phyloP scores from a whole-genome alignment of 2,888 invertebrate genomes.

The Drosophila limbata region DNA sequence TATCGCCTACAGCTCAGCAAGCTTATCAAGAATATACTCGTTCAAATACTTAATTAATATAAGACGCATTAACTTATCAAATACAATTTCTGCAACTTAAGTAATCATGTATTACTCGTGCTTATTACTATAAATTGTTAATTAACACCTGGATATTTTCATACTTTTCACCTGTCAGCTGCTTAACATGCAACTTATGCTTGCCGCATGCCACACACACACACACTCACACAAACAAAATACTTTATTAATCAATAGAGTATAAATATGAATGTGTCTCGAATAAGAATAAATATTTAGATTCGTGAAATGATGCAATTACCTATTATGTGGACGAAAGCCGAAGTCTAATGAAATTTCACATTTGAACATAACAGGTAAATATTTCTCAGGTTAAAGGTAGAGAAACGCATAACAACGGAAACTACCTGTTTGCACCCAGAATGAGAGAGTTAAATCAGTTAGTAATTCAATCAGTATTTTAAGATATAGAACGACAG shows the following conservation, averaged over 20 bases:
- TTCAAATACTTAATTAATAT: too few species aligned
- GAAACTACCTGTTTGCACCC: not conserved
- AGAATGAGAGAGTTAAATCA: too few species aligned
- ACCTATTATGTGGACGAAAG: not conserved
- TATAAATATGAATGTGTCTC: not conserved
- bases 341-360: conserved; percentile 2
- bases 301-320: not conserved
- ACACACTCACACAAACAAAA: not conserved
- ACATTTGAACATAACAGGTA: not conserved
- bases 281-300: not conserved
- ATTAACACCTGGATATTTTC: not conserved
- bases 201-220: not conserved
- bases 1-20: too few species aligned
- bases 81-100: not conserved
- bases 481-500: too few species aligned
- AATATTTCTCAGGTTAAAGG: too few species aligned
- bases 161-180: not conserved
- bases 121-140: not conserved
- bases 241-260: conserved; percentile 9
- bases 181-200: not conserved
- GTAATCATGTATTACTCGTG: not conserved
- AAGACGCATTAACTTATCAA: too few species aligned
- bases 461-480: too few species aligned
- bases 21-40: too few species aligned
- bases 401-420: not conserved